Base-by-base conservation (phyloP, 2,888 invertebrate species). In the Portevinia maculata region DNA sequence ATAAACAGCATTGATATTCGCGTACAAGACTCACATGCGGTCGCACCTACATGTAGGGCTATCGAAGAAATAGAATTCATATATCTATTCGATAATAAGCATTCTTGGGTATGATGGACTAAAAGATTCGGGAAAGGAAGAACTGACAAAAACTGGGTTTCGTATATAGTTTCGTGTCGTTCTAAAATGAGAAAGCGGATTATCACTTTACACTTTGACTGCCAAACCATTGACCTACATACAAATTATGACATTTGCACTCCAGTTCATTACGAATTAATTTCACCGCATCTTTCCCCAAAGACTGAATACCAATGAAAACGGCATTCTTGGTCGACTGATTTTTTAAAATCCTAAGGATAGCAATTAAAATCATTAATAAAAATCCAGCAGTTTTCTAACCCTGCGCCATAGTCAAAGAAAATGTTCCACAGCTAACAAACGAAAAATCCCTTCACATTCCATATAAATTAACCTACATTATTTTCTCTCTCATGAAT, bases 301-400 rank as follows among this genome's bases (percentile, higher is more conserved):
- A 13, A 37, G 0, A 13, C 39, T 7, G 13, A 15, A 19, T 9
- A 19, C 9, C 11, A 9, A 44, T 9, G 3, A 11, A 44, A 6
- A 21, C 41, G 3, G 28, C 41, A 19, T 41, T 41, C 21, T 48
- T 48, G n/a, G 21, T n/a, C 3, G 6, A 19, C 6, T 24, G 6
- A 1, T 30, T 13, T 11, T 8, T 7, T 3, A 21, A 17, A 17
- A 57, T 39, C 8, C 24, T 21, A 1, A 9, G n/a, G 5, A 71
- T 60, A 53, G 60, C 52, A 62, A 71, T 62, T 62, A 62, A 53
- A 62, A 44, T 28, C 62, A 39, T 17, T 62, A 62, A 71, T 71
- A 62, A 53, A 71, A 44, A 52, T 17, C 52, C 52, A 53, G 30
- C 17, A 13, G 17, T 34, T 34, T 19, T 9, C 28, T 32, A 1